Evolutionary conservation across 2,113 vertebrate species (phyloP), one percentile per base, ranked within the genome.

Genomic region (Podiceps cristatus): DNA sequence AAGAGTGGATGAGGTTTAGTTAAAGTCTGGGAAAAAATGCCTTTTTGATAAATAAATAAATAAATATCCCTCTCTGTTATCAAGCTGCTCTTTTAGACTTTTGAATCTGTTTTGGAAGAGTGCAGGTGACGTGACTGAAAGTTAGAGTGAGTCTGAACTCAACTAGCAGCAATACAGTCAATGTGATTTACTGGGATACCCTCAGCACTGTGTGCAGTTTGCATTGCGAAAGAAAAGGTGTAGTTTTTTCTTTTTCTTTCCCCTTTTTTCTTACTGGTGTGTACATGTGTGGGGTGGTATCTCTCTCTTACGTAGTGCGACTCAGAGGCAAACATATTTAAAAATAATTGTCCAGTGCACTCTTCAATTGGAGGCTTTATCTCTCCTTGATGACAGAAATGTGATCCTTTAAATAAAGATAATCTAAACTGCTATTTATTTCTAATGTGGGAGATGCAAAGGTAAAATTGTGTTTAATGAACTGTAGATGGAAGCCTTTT

Each of bases 1-100:
- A 97, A 98, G 97, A 97, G 98, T 98, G 97, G 98, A 98, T 98
- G 98, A 98, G 98, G 96, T 98, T 98, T 98, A 98, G 98, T 97
- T 97, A 98, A 98, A 98, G 98, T 97, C 98, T 99, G 98, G 98
- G 98, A 98, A 97, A 97, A 96, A 98, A 97, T 89, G 89, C 90
- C 93, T 93, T 96, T 97, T 97, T 95, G 96, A 97, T 98, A 98
- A 95, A 95, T 91, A 93, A 93, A 90, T 95, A 93, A 95, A 67
- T 81, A 63, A 68, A 52, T 5, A 22, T 25, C 19, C 55, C 19
- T 97, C 92, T 98, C 87, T 96, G 50, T 77, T 96, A 96, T 94
- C 96, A 91, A 82, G 93, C 74, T 95, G 85, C 74, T 94, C 93
- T 89, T 93, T 93, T 90, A 96, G 95, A 96, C 68, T 83, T 97